Base-by-base conservation (phyloP, 1,140 invertebrate species). In the Ostrea edulis region DNA sequence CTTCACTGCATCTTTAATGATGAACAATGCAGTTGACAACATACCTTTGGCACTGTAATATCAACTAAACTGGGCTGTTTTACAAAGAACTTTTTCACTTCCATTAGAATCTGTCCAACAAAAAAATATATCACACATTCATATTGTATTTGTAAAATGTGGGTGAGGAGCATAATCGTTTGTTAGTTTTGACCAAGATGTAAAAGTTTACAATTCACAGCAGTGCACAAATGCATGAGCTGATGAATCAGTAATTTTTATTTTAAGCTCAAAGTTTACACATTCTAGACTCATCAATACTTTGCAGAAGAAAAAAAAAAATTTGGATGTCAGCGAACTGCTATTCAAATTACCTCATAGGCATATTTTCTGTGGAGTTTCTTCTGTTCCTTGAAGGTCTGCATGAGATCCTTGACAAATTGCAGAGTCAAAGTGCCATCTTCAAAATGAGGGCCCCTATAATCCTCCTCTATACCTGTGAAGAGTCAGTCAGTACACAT, bases 321-420 rank as follows among this genome's bases (percentile, higher is more conserved):
- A 44, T 44, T 44, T 44, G 35, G 35, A 44, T 44, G 35, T 44
- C 35, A 44, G 35, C 35, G 1, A 44, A 44, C 35, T 44, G 5
- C 35, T 22, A 62, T 17, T 53, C 17, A 83, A 51, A 7, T 83
- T 20, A 53, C 98, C 96, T 99, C 98, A 95, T 98, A 99, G 17
- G 99, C 99, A 96, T 98, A 99, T 96, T 98, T 99, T 91, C 97
- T 97, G 95, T 99, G 99, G 85, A 99, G 95, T 95, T 97, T 98
- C 93, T 98, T 98, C 95, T 99, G 97, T 55, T 97, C 96, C 95
- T 97, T 98, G 94, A 98, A 99, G 92, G 97, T 97, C 90, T 98
- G 96, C 96, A 99, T 97, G 82, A 99, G 95, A 88, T 98, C 97
- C 91, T 97, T 96, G 89, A 96, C 95, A 93, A 97, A 97, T 77